Base-by-base conservation (phyloP, 1,140 invertebrate species). In the Araneus ventricosus region DNA sequence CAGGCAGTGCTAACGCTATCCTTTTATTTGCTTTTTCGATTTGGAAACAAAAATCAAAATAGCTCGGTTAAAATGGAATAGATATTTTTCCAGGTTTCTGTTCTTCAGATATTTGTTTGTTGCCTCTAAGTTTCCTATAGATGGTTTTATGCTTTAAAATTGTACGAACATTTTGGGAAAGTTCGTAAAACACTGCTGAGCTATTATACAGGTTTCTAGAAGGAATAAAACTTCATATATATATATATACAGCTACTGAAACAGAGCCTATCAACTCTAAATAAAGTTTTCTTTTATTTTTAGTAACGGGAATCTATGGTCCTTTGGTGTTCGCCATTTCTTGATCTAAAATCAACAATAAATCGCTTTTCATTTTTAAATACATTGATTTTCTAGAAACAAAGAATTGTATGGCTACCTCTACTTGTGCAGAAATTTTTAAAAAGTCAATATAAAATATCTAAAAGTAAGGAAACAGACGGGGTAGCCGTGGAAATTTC, bases 191-290 rank as follows among this genome's bases (percentile, higher is more conserved):
- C 37, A 57, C 30, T 30, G 24, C 34, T 75, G 27, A 8, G 37
- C 59, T 86, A 88, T 88, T 70, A 88, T 88, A 70, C 87, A 88
- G 59, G 61, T 70, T 39, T 88, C 61, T 22, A 39, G 37, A 45
- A 88, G 57, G 45, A 39, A 70, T 88, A 88, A 67, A 67, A 88
- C 61, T 70, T 67, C 34, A 70, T 88, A n/a, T n/a, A n/a, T n/a
- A n/a, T n/a, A n/a, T n/a, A n/a, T n/a, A 70, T 34, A n/a, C 63
- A 63, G 59, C 37, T 39, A 88, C 61, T 88, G 70, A 88, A 88
- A 88, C 59, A 41, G 70, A 39, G 52, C 34, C 63, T 70, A 88
- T 67, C 30, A 45, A 57, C 63, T 70, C 87, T n/a, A 52, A 88
- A 88, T 88, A 88, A 88, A 87, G n/a, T 14, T 45, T 70, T 24